Evolutionary conservation across 2,797 vertebrate genomes (phyloP).

Genomic region (Takifugu ocellatus): DNA sequence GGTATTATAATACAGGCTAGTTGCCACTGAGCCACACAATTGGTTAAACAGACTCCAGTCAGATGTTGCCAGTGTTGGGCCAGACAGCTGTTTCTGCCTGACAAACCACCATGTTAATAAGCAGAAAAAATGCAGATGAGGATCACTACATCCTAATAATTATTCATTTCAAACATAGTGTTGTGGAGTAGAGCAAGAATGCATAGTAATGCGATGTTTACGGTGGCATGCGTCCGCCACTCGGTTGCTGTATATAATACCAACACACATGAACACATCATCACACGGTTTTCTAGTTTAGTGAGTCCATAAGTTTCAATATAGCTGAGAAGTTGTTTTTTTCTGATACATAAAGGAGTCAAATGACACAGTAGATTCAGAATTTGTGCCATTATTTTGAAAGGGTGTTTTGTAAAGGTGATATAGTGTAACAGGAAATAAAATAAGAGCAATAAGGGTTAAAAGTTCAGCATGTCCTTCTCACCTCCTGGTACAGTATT

Average conservation of each 20-base stretch:
- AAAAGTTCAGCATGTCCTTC: no score
- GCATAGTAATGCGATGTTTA: slow-evolving; percentile 24
- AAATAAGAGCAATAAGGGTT: no score
- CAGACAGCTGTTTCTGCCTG: slow-evolving; percentile 29
- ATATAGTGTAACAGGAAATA: no score
- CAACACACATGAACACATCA: no score
- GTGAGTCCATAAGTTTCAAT: no score
- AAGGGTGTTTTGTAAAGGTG: no score
- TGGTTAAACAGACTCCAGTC: slow-evolving; percentile 10
- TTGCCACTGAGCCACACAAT: slow-evolving; percentile 15
- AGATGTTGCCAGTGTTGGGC: slow-evolving; percentile 13
- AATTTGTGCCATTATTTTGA: no score
- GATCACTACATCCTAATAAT: slow-evolving; percentile 28
- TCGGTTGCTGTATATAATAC: slow-evolving; percentile 15
- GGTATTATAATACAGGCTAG: slow-evolving; percentile 51
- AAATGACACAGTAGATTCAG: no score
- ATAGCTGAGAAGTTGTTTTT: no score
- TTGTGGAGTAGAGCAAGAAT: slow-evolving; percentile 18
- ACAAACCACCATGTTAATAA: slow-evolving; percentile 32
- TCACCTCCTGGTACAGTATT: no score
- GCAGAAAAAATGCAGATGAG: slow-evolving; percentile 22
- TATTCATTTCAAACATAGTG: slow-evolving; percentile 32
- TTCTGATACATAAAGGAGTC: no score
- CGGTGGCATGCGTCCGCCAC: slow-evolving; percentile 13
- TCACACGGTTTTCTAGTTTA: no score